Base-by-base conservation (phyloP, 2,113 vertebrate species). In the Sinocyclocheilus grahami region DNA sequence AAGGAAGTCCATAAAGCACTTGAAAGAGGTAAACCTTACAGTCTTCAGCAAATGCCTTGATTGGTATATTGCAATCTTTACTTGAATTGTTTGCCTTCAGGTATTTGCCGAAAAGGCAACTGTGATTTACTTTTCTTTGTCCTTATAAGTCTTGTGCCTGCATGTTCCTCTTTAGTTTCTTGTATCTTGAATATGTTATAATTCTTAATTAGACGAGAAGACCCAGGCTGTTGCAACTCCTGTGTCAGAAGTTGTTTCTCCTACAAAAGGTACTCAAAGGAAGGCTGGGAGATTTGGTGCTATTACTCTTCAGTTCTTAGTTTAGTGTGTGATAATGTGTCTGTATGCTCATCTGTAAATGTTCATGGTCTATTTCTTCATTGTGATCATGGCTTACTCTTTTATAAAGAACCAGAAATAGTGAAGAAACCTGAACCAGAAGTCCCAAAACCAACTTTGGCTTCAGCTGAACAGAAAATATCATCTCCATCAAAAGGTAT, bases 251-350 rank as follows among this genome's bases (percentile, higher is more conserved):
- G 91, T 93, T 85, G 90, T 94, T 94, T 87, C 91, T 89, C 84
- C 91, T 90, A 78, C 87, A 82, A 94, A 93, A 95, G 93, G 94
- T 95, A 94, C 85, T 16, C 22, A 74, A 86, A 85, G 75, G 11
- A 84, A 18, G 74, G 53, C 65, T 67, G 74, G 9, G 16, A 75
- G 18, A 20, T 69, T 55, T 62, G 80, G 53, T 81, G 83, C 12
- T 18, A 51, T 46, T 65, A 24, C 65, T 89, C 81, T 62, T 84
- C 3, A 48, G 6, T 86, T 39, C 24, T 48, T 80, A 18, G 5
- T 37, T n/a, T n/a, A 55, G 33, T 30, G 7, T 84, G 58, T 27
- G 22, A 75, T n/a, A 3, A 22, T 78, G 33, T 65, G 62, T 78
- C 55, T 27, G 13, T 76, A 69, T 30, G 11, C 20, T 78, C 74